phyloP scores from a whole-genome alignment of 2,113 vertebrate genomes.

The Trachemys scripta region DNA sequence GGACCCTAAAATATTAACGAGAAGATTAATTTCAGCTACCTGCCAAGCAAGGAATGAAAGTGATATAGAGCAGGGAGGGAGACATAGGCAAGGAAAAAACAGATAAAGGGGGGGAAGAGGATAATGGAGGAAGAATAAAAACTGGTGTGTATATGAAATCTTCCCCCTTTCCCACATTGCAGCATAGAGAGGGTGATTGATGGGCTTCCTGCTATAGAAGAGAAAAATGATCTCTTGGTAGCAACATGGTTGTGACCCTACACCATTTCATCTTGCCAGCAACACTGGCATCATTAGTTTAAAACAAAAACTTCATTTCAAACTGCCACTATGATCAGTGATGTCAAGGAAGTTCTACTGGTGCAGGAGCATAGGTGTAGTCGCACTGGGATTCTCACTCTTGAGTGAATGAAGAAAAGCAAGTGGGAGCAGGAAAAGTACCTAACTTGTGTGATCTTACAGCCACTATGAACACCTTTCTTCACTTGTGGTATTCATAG shows the following conservation, averaged over 20 bases:
- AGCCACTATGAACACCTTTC: background rate
- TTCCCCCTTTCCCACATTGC: background rate
- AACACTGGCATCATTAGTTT: background rate
- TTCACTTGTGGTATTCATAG: background rate
- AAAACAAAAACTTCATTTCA: background rate
- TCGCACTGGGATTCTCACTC: background rate
- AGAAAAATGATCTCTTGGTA: background rate
- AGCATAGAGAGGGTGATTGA: background rate
- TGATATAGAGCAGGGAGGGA: slow-evolving; percentile 18
- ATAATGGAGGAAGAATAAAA: background rate
- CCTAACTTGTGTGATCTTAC: background rate
- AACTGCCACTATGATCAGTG: background rate
- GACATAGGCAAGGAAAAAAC: background rate
- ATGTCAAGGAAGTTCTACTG: background rate
- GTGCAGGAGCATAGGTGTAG: background rate
- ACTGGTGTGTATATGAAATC: background rate
- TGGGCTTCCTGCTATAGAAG: background rate
- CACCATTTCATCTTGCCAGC: background rate
- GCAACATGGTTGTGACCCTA: background rate
- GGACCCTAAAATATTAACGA: slow-evolving; percentile 1
- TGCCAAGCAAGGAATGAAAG: slow-evolving; percentile 15
- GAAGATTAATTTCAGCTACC: slow-evolving; percentile 14
- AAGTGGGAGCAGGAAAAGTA: background rate
- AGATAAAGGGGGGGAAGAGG: background rate
- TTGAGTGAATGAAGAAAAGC: background rate